Base-by-base conservation (phyloP, 2,113 vertebrate species). In the Hipposideros armiger region DNA sequence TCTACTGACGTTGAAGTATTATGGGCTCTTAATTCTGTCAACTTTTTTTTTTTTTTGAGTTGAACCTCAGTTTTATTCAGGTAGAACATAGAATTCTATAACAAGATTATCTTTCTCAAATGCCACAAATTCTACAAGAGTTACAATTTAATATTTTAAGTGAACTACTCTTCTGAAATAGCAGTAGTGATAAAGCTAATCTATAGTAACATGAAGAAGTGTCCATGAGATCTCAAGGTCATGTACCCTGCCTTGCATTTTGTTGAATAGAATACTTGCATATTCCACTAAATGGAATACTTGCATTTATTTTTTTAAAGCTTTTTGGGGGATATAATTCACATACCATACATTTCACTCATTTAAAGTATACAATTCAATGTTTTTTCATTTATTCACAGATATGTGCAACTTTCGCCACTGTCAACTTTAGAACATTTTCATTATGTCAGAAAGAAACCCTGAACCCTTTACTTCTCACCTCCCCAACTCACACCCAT, bases 11-110 rank as follows among this genome's bases (percentile, higher is more conserved):
- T 92, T 32, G 28, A 89, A 82, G 16, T 82, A 30, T 93, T 64
- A 56, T 77, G 36, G 17, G 11, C 26, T 92, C 8, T 96, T 92
- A 17, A 78, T 72, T 92, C n/a, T 93, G 13, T 91, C 11, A 81
- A 3, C 9, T 7, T 81, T 87, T 47, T 76, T 77, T 88, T 42
- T 72, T 28, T 56, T 85, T 64, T 76, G 19, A 92, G 26, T 32
- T 91, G 3, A 7, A 89, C 60, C 8, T 96, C n/a, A 64, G 14
- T 72, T 85, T 50, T 88, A 64, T 88, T 94, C 11, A 62, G 11
- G 14, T 30, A 86, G 20, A 85, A 86, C 24, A 32, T 36, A 47
- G n/a, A 88, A 84, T 82, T 82, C 80, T 60, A 26, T 81, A 77
- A 74, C 14, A 81, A 76, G 26, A 78, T 72, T 36, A 69, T 78